These are phyloP conservation scores for Enteromius trimaculatus DNA, from an alignment of 2,797 vertebrate species.

Conservation along the genomic window DNA sequence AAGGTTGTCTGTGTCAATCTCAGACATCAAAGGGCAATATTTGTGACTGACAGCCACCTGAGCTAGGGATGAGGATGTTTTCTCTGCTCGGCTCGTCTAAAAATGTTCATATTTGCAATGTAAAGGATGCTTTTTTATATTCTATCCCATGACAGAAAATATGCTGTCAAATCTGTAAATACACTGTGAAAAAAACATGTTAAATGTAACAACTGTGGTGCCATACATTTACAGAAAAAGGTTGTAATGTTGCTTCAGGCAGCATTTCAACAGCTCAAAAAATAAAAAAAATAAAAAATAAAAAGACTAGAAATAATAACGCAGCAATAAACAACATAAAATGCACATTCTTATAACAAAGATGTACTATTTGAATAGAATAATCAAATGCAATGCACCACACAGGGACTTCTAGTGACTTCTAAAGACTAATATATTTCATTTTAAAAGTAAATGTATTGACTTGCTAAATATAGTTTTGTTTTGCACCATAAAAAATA, in stretches of 20 bases:
- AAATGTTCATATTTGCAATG: slow-evolving; percentile 38
- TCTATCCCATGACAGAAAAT: slow-evolving; percentile 4
- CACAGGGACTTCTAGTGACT: neutral
- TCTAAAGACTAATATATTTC: neutral
- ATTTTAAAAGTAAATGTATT: neutral
- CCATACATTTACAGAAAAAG: neutral
- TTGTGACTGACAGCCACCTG: slow-evolving; percentile 46
- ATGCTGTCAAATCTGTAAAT: neutral
- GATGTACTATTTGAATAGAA: neutral
- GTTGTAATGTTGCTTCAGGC: neutral
- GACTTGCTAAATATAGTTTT: neutral
- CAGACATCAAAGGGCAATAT: slow-evolving; percentile 54
- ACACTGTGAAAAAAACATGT: slow-evolving; percentile 15
- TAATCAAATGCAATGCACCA: neutral
- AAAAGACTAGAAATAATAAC: neutral
- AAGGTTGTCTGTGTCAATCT: slow-evolving; percentile 42
- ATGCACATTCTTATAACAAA: neutral
- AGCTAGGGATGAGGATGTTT: slow-evolving; percentile 43
- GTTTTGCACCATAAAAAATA: neutral
- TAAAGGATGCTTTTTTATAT: neutral
- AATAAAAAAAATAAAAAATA: neutral
- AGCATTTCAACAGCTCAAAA: neutral
- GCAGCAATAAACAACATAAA: neutral
- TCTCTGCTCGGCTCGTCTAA: slow-evolving; percentile 32
- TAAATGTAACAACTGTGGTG: slow-evolving; percentile 3